Base-by-base conservation (phyloP, 1,140 invertebrate genomes). In the Coelopa frigida region DNA sequence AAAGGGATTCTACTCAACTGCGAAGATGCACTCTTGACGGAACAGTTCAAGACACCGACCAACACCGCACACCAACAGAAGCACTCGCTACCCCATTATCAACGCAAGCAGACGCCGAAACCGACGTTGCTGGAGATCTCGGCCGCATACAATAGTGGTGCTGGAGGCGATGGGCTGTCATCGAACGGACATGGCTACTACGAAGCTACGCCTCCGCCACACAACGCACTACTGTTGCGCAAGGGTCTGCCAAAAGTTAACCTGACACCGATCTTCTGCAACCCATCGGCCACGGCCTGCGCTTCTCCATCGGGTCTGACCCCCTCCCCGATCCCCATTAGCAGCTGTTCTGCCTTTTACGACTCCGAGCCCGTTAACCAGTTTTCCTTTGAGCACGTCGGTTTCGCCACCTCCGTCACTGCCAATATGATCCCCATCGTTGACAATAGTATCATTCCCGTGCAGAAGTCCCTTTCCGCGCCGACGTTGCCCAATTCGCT, bases 381-480 rank as follows among this genome's bases (percentile, higher is more conserved):
- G 20, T 66, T 66, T 22, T 52, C 52, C n/a, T 66, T 66, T 21
- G 62, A 65, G 23, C 47, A 55, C 53, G 52, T 11, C 49, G 11
- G 17, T 17, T 22, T 8, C 11, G 42, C 31, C n/a, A 23, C 42
- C 8, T 22, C 37, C 27, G 26, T 31, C 41, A 40, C 37, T 31
- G 2, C 8, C 12, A 46, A 20, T 35, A 23, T 24, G 14, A 29
- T 29, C 27, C 14, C 32, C 22, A 37, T 35, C 23, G 21, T 23
- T 5, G n/a, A 14, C 33, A 46, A 38, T 29, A 46, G 38, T 46
- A 36, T 7, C 15, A 36, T 8, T 36, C 8, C 48, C 0, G 62
- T 66, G 14, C 66, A 69, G 46, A 69, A 69, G 44, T 69, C 66
- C 12, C 61, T 57, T 32, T 69, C 66, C 15, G 66, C 66, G 15